These are phyloP conservation scores for Panzeria rudis DNA, from an alignment of 2,888 invertebrate genomes.

Conservation along the genomic window DNA sequence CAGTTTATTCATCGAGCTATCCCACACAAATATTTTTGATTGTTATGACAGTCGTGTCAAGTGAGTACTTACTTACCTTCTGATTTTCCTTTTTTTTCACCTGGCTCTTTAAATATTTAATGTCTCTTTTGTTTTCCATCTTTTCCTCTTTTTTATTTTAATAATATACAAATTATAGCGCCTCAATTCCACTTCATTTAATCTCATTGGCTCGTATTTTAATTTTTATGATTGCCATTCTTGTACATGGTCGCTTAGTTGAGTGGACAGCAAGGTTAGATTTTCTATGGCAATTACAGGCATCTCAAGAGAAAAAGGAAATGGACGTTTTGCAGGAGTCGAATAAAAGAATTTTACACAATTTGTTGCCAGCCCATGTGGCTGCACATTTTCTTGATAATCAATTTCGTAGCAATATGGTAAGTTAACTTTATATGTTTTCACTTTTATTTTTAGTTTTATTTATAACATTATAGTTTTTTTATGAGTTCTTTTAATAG, in stretches of 20 bases:
- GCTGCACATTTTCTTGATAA: constrained; percentile 96
- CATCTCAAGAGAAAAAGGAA: constrained; percentile 94
- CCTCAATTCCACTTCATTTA: constrained; percentile 91
- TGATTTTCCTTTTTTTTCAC: not conserved
- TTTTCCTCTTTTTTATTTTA: constrained; percentile 8
- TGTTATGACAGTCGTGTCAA: constrained; percentile 91
- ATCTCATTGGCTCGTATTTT: constrained; percentile 91
- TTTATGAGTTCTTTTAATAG: not conserved
- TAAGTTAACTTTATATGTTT: constrained; percentile 81
- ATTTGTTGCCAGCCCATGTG: constrained; percentile 95
- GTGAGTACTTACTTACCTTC: constrained; percentile 85
- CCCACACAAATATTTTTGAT: constrained; percentile 91
- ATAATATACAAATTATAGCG: constrained; percentile 81
- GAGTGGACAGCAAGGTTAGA: constrained; percentile 95
- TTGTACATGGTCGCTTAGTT: constrained; percentile 92
- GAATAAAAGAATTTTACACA: constrained; percentile 94
- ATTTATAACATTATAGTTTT: not conserved
- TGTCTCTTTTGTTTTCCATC: constrained; percentile 12
- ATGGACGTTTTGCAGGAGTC: constrained; percentile 97
- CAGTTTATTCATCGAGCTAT: constrained; percentile 91
- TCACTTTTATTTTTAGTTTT: not conserved
- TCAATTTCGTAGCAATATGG: constrained; percentile 94
- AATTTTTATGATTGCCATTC: constrained; percentile 92
- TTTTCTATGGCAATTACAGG: constrained; percentile 93
- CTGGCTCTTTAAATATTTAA: not conserved